Base-by-base conservation (phyloP, 2,797 vertebrate species). In the Chrysocyon brachyurus region DNA sequence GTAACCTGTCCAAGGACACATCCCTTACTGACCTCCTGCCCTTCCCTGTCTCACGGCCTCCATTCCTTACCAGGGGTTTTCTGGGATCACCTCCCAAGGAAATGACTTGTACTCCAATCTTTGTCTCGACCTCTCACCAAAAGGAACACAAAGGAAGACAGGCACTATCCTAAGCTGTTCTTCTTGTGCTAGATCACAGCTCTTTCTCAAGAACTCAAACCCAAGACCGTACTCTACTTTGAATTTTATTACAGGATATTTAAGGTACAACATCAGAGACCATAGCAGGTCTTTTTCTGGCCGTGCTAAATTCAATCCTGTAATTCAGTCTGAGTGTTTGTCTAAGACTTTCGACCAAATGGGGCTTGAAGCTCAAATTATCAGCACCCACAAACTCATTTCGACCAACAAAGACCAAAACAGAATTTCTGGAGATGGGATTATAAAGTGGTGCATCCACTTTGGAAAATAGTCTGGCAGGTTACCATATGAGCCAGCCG, bases 361-460 rank as follows among this genome's bases (percentile, higher is more conserved):
- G 57, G 33, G 56, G 33, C 81, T 95, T 72, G 56, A 94, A 85
- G 64, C 56, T 83, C 94, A 92, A 90, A 94, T 40, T 64, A 31
- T 88, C 84, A 96, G 82, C 72, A 90, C 90, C 91, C 95, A 36
- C 33, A 96, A 96, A 73, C 36, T 12, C 64, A 90, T 95, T 94
- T 81, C 57, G 73, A 66, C 63, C 87, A 96, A 87, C 40, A 87
- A 72, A 96, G 95, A 49, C 54, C 6, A 77, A 36, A 46, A 77
- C 61, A 75, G 87, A 75, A 63, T 31, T 85, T 91, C 83, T 26
- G 7, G 79, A 95, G 22, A 28, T 72, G 28, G 57, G 68, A 36
- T 5, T 78, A 15, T 83, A 56, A 84, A 92, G 93, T 22, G n/a
- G 46, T 12, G 2, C 19, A 12, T 12, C 52, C 79, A 54, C 72